These are phyloP conservation scores for Eremophila alpestris DNA, from an alignment of 2,797 vertebrate genomes.

Conservation along the genomic window DNA sequence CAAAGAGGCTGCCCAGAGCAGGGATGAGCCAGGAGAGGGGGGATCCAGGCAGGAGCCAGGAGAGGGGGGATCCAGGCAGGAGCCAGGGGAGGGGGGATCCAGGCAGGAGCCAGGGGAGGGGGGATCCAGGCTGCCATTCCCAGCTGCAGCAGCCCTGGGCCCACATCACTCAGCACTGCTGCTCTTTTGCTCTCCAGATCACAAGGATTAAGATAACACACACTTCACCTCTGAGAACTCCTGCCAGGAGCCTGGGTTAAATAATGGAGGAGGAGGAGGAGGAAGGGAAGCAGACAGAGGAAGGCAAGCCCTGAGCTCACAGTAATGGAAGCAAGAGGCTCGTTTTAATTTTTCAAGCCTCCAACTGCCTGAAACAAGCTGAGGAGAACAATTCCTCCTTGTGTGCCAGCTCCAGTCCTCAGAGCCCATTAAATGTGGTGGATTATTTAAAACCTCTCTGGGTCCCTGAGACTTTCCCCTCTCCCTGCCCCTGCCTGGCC, in stretches of 20 bases:
- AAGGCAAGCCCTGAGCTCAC: neutral
- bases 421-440: neutral
- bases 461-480: neutral
- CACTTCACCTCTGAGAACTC: neutral
- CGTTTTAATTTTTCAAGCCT: neutral
- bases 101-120: neutral
- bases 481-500: neutral
- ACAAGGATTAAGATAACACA: neutral
- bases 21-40: neutral
- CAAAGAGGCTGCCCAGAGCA: neutral
- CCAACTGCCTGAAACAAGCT: neutral
- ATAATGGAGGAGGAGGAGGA: neutral
- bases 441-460: neutral
- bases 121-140: neutral
- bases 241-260: neutral
- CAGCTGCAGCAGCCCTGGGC: neutral
- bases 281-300: neutral
- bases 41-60: neutral
- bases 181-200: neutral
- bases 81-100: no score
- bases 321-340: neutral
- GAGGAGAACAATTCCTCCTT: neutral
- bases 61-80: neutral
- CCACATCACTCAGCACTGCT: rapidly evolving
- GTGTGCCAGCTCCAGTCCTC: neutral